Evolutionary conservation across 2,797 vertebrate genomes (phyloP).

Genomic region (Sebastes miniatus): DNA sequence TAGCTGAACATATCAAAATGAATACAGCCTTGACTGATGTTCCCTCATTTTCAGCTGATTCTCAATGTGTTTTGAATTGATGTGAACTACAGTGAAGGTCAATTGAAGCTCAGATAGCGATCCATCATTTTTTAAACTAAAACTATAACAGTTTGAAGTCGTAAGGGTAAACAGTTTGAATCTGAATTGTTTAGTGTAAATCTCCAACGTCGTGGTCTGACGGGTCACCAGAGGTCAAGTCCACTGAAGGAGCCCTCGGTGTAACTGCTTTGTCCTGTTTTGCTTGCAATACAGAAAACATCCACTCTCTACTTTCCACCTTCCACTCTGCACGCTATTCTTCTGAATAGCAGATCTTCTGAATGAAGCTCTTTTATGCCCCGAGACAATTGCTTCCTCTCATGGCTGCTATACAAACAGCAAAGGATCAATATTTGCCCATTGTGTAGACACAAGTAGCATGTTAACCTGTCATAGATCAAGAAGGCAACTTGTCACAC

Average conservation of each 20-base stretch:
- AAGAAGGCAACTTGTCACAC: too few species aligned
- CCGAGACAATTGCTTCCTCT: not conserved
- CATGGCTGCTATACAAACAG: not conserved
- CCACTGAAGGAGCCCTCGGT: too few species aligned
- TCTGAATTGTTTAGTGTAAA: not conserved
- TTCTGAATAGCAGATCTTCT: fast-evolving
- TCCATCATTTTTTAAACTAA: not conserved
- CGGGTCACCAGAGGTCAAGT: not conserved
- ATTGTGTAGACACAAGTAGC: not conserved
- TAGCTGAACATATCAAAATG: not conserved
- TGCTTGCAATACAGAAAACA: not conserved
- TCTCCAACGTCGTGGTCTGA: not conserved
- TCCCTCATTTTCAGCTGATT: not conserved
- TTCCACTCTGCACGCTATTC: not conserved
- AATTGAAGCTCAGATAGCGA: not conserved
- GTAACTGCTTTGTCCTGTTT: not conserved
- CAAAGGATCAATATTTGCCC: not conserved
- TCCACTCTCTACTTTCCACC: not conserved
- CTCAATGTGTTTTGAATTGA: not conserved
- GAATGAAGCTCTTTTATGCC: not conserved
- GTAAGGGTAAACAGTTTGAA: not conserved
- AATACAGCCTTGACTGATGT: not conserved
- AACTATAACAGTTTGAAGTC: not conserved
- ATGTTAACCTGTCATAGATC: not conserved
- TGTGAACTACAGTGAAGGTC: not conserved